Base-by-base conservation (phyloP, 1,140 invertebrate genomes). In the Diploscapter pachys region DNA sequence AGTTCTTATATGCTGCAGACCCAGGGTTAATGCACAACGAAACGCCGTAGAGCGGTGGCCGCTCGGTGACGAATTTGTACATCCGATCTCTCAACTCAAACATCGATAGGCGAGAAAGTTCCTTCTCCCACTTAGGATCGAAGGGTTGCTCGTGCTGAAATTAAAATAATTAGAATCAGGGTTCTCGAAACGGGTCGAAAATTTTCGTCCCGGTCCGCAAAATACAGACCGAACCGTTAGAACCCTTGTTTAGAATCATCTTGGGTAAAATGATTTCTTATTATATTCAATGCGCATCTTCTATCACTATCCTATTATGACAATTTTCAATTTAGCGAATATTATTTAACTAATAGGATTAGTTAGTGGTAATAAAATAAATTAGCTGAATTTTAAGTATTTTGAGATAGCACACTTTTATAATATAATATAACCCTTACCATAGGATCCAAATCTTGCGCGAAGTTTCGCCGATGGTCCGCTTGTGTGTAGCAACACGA, bases 11-110 rank as follows among this genome's bases (percentile, higher is more conserved):
- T 86, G 95, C 93, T 85, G 95, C 94, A 81, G 95, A 97, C 89
- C 96, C 94, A 78, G 95, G 96, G 90, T 99, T 99, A 89, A 99
- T 97, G 89, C 95, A 98, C 71, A 99, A 89, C 80, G 96, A 96
- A 75, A 98, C 94, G 75, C 93, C 91, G 84, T 92, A 92, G 72
- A 88, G 86, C 81, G 92, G 93, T 86, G 93, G 93, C 85, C 96
- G 94, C 87, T 98, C 94, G 80, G 92, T 91, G 87, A 98, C 96
- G 89, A 97, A 97, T 89, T 94, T 95, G 89, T 97, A 94, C 89
- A 99, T 92, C 90, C 95, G 92, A 90, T 97, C 95, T 94, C 82
- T 91, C 71, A 90, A 90, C 78, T 88, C 80, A 79, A 82, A 85
- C 85, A 81, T 83, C 72, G 82, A 83, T 74, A 82, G 77, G 54